phyloP scores from a whole-genome alignment of 2,888 invertebrate species.

The Drosophila flavopinicola region DNA sequence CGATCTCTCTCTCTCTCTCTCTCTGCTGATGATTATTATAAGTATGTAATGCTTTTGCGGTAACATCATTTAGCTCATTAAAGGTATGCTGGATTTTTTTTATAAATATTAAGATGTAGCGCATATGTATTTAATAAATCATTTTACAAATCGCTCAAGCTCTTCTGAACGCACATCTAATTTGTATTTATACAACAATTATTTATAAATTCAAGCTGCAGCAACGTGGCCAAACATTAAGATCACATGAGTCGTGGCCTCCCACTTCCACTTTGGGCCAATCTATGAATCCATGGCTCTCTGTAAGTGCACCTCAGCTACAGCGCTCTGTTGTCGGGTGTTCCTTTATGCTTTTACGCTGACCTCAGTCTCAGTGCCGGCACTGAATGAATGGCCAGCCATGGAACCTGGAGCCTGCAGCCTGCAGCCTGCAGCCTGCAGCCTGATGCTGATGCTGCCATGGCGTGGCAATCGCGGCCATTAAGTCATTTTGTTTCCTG shows the following conservation, averaged over 20 bases:
- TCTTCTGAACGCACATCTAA: too few relatives aligned
- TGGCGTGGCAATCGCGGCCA: conserved; percentile 73
- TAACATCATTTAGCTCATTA: conserved; percentile 26
- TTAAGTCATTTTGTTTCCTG: conserved; percentile 79
- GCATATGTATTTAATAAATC: neutral
- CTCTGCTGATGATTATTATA: conserved; percentile 43
- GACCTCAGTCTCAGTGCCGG: conserved; percentile 64
- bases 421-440: neutral
- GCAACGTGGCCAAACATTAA: neutral
- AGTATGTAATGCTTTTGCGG: conserved; percentile 23
- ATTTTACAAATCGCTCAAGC: too few relatives aligned
- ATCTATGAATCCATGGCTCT: conserved; percentile 22
- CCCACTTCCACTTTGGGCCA: neutral
- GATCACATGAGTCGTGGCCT: conserved; percentile 3
- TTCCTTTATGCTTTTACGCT: conserved; percentile 52
- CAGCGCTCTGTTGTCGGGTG: conserved; percentile 17
- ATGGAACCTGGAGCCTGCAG: conserved; percentile 18
- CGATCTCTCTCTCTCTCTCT: too few relatives aligned
- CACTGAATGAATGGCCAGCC: conserved; percentile 63
- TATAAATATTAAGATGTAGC: neutral
- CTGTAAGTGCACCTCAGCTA: conserved; percentile 45
- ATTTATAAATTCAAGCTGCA: neutral
- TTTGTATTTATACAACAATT: too few relatives aligned
- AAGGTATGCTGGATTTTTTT: neutral
- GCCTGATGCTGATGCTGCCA: conserved; percentile 27